Evolutionary conservation across 2,888 invertebrate species (phyloP).

Genomic region (Dorcus hopei): DNA sequence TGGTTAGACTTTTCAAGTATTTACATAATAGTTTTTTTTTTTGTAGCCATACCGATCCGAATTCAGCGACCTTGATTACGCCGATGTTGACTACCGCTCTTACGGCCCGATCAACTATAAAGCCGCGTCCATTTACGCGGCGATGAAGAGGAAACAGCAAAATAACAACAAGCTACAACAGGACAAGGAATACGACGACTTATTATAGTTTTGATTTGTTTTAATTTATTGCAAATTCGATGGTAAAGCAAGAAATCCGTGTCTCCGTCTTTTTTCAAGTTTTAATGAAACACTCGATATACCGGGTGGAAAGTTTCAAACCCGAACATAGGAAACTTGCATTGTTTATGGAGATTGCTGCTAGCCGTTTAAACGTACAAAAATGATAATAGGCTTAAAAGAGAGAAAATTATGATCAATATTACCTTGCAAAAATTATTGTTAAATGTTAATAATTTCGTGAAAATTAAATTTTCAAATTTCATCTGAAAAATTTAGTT

Average conservation of each 20-base stretch:
- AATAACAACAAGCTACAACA: slow-evolving; percentile 40
- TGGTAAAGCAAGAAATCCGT: background rate
- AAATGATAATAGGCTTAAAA: too few relatives aligned
- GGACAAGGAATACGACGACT: slow-evolving; percentile 42
- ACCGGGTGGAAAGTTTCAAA: too few relatives aligned
- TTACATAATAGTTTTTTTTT: slow-evolving; percentile 35
- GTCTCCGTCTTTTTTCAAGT: too few relatives aligned
- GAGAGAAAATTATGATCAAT: too few relatives aligned
- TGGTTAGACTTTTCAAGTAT: too few relatives aligned
- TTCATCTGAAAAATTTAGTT: too few relatives aligned
- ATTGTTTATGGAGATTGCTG: too few relatives aligned
- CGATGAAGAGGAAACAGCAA: slow-evolving; percentile 64
- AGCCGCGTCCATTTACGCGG: slow-evolving; percentile 79
- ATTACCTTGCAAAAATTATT: too few relatives aligned
- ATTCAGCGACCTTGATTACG: slow-evolving; percentile 79
- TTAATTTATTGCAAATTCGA: background rate
- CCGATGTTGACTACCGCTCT: slow-evolving; percentile 84
- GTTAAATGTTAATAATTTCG: too few relatives aligned
- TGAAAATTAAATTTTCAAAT: too few relatives aligned
- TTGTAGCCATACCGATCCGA: slow-evolving; percentile 76
- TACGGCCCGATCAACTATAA: slow-evolving; percentile 93
- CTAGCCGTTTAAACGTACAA: too few relatives aligned
- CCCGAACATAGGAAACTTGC: too few relatives aligned
- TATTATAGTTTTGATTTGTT: slow-evolving; percentile 35
- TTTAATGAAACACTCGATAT: background rate